A percentile compares a stretch with the other conserved stretches of the same genome.
Evolutionary conservation across 2,113 vertebrate genomes (phyloP).

Genomic region (Sebastes fasciatus): DNA sequence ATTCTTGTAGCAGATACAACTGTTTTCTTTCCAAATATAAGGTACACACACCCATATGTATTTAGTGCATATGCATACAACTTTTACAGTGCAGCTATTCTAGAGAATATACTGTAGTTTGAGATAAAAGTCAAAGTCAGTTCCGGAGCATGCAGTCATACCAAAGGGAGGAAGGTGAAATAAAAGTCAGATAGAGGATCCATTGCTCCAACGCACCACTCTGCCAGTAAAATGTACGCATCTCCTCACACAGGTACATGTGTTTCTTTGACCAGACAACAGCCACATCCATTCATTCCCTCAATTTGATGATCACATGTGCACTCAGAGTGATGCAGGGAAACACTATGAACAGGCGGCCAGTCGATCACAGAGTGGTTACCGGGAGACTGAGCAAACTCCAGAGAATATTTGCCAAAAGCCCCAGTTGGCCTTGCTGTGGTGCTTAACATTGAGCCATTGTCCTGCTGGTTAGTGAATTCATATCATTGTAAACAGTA

Average conservation of each 20-base stretch:
- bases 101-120: not conserved
- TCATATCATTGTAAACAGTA: too few species aligned
- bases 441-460: not conserved
- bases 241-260: conserved; percentile 13
- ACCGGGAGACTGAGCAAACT: not conserved
- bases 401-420: not conserved
- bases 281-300: conserved; percentile 24
- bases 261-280: conserved; percentile 18
- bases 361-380: conserved; percentile 5
- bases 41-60: not conserved
- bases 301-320: not conserved
- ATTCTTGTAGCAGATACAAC: not conserved
- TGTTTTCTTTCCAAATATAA: not conserved
- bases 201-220: not conserved
- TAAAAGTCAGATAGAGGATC: conserved; percentile 31
- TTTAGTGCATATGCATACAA: not conserved
- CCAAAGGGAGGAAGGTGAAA: conserved; percentile 11
- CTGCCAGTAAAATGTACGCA: conserved; percentile 18
- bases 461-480: not conserved
- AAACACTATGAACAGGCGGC: not conserved
- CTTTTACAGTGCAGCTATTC: not conserved
- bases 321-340: not conserved
- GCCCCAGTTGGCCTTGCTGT: not conserved
- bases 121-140: not conserved
- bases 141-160: not conserved